Evolutionary conservation across 2,888 invertebrate species (phyloP).

Genomic region (Anthrax anthrax): DNA sequence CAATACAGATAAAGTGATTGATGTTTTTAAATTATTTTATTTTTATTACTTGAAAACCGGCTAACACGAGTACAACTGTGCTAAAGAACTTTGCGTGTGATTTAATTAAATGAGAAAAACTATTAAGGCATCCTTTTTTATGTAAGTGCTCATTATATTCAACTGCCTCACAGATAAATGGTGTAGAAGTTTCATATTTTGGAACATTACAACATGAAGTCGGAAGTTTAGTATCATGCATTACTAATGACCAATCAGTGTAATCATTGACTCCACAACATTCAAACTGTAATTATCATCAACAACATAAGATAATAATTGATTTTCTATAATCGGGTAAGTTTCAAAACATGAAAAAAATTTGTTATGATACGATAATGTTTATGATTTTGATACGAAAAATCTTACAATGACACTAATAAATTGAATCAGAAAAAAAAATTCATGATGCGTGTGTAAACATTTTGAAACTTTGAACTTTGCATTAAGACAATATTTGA

Average conservation of each 20-base stretch:
- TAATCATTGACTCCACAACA: conserved; percentile 50
- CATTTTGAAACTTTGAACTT: too few species aligned
- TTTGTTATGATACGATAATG: background rate
- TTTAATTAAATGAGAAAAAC: conserved; percentile 44
- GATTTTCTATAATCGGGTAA: too few species aligned
- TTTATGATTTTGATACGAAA: too few species aligned
- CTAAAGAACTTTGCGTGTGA: conserved; percentile 57
- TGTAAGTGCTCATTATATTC: conserved; percentile 17
- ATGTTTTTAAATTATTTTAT: background rate
- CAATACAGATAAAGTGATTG: background rate
- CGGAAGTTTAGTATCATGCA: conserved; percentile 31
- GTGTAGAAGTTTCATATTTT: conserved; percentile 25
- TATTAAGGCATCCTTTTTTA: conserved; percentile 38
- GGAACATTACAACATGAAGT: conserved; percentile 45
- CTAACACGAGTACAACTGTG: conserved; percentile 56
- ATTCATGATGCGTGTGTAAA: too few species aligned
- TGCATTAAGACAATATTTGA: too few species aligned
- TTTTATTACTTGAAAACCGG: conserved; percentile 52
- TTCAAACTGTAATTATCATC: conserved; percentile 40
- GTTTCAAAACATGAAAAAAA: background rate
- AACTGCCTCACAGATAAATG: conserved; percentile 35
- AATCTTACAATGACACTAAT: too few species aligned
- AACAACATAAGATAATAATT: too few species aligned
- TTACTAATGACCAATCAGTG: conserved; percentile 42
- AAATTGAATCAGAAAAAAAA: too few species aligned